phyloP scores from a whole-genome alignment of 1,140 invertebrate species.

The Panagrolaimus sp. region DNA sequence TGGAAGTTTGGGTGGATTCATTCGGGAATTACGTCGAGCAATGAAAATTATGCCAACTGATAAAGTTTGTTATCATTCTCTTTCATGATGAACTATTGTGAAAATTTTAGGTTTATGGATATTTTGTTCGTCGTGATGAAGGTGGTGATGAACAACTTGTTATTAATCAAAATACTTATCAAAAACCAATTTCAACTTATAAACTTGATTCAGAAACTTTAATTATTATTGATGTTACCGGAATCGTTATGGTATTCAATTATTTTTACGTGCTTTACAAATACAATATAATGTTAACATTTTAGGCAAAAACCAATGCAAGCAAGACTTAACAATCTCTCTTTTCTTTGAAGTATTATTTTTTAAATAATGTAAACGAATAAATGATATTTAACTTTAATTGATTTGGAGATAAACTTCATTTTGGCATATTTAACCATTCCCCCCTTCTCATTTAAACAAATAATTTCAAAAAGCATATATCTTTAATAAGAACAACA shows the following conservation, averaged over 20 bases:
- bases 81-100: neutral
- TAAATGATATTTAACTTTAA: too few relatives aligned
- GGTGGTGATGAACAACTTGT: constrained; percentile 35
- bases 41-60: constrained; percentile 43
- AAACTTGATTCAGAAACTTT: constrained; percentile 31
- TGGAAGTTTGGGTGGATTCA: constrained; percentile 37
- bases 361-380: too few relatives aligned
- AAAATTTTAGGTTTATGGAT: constrained; percentile 42
- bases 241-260: constrained; percentile 43
- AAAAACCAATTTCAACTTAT: constrained; percentile 29
- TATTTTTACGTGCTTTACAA: too few relatives aligned
- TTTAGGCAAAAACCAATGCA: too few relatives aligned
- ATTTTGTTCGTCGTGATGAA: constrained; percentile 37
- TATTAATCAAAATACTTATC: constrained; percentile 23
- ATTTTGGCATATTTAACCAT: too few relatives aligned
- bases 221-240: constrained; percentile 39
- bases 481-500: too few relatives aligned
- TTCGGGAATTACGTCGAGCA: constrained; percentile 37
- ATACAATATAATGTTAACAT: too few relatives aligned
- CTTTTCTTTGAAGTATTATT: too few relatives aligned
- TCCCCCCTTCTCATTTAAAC: too few relatives aligned
- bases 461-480: too few relatives aligned
- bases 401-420: too few relatives aligned
- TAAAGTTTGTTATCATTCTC: constrained; percentile 25
- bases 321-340: too few relatives aligned